Evolutionary conservation across 2,888 invertebrate genomes (phyloP).

Genomic region (Acrobasis repandana): DNA sequence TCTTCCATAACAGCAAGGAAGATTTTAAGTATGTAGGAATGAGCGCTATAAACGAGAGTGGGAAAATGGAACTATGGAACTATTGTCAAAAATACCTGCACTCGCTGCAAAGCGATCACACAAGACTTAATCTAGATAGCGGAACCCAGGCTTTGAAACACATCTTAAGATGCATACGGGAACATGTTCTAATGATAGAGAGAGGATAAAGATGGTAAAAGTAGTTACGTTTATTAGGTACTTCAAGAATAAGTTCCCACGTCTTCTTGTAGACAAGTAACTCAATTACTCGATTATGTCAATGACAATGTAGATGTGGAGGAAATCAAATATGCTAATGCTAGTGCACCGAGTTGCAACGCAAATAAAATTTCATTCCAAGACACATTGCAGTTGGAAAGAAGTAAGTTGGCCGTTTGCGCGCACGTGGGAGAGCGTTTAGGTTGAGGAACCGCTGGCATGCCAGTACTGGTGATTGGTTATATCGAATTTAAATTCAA

Average conservation of each 20-base stretch:
- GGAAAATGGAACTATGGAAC: too few species aligned
- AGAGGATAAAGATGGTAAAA: neutral
- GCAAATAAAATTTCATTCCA: conserved; percentile 51
- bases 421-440: conserved; percentile 43
- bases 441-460: neutral
- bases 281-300: neutral
- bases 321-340: conserved; percentile 17
- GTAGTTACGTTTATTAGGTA: neutral
- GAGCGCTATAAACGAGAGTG: too few species aligned
- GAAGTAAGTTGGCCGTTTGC: conserved; percentile 49
- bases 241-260: neutral
- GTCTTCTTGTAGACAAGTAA: neutral
- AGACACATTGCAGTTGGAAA: conserved; percentile 53
- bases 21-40: too few species aligned
- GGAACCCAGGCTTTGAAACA: too few species aligned
- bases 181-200: neutral
- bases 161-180: too few species aligned
- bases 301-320: neutral
- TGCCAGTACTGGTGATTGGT: neutral
- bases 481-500: too few species aligned
- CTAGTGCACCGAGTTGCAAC: conserved; percentile 38
- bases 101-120: too few species aligned
- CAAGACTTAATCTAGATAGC: too few species aligned
- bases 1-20: too few species aligned
- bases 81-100: too few species aligned